phyloP scores from a whole-genome alignment of 2,888 invertebrate species.

The Homarus gammarus region DNA sequence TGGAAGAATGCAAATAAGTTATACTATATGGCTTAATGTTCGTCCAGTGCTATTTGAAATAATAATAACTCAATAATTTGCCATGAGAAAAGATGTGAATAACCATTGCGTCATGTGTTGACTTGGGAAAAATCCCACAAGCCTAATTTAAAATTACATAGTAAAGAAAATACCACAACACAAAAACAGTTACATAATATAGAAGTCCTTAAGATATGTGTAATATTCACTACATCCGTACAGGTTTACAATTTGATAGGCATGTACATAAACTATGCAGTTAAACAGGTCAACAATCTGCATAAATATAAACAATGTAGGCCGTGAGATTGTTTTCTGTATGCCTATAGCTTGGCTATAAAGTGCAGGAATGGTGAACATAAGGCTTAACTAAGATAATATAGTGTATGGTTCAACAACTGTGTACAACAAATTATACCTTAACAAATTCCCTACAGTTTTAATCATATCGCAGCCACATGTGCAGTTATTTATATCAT shows the following conservation, averaged over 20 bases:
- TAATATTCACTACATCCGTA: conserved; percentile 25
- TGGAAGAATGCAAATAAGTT: not conserved
- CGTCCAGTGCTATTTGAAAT: not conserved
- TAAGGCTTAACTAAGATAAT: no score
- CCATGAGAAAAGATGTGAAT: not conserved
- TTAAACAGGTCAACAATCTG: not conserved
- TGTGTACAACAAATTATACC: no score
- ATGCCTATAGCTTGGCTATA: no score
- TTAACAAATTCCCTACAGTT: no score
- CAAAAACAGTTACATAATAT: conserved; percentile 20
- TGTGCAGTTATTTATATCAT: no score
- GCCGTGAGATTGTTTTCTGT: no score
- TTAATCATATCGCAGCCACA: no score
- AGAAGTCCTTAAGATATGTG: not conserved
- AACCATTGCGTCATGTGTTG: not conserved
- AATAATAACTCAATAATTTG: not conserved
- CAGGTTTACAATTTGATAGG: conserved; percentile 26
- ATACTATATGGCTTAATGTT: not conserved
- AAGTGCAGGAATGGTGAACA: no score
- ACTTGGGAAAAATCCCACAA: not conserved
- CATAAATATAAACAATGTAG: no score
- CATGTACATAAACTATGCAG: conserved; percentile 19
- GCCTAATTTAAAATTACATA: conserved; percentile 11
- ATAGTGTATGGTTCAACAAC: no score
- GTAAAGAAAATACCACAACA: conserved; percentile 15